These are phyloP conservation scores for Diceros bicornis DNA, from an alignment of 2,797 vertebrate species.

Conservation along the genomic window DNA sequence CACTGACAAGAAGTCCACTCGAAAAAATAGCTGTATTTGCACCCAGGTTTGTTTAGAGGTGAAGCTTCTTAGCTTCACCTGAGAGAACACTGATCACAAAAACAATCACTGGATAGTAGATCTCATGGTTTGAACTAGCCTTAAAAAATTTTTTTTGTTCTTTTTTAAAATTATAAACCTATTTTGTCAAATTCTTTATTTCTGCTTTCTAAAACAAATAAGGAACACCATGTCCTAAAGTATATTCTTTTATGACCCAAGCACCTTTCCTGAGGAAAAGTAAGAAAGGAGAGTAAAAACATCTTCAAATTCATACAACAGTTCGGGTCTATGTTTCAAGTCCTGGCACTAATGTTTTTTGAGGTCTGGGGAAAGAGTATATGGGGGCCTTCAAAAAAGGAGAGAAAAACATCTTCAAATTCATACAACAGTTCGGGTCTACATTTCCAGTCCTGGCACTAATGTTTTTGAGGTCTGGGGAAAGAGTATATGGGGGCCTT, in stretches of 20 bases:
- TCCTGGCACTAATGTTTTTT: not conserved
- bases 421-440: not conserved
- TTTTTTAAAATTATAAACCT: not conserved
- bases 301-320: not conserved
- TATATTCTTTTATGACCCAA: not conserved
- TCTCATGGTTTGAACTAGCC: not conserved
- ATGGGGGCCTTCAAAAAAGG: not conserved
- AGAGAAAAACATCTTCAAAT: not conserved
- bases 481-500: not conserved
- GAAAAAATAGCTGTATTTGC: not conserved
- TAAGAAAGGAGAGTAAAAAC: not conserved
- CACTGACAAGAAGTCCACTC: not conserved
- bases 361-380: not conserved
- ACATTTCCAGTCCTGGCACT: not conserved
- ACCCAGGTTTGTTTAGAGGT: not conserved
- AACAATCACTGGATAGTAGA: not conserved
- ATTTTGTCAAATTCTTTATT: not conserved
- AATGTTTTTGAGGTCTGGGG: not conserved
- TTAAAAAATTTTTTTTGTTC: not conserved
- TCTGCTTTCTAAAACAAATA: slow-evolving; percentile 34
- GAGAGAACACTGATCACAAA: not conserved
- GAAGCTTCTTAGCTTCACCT: not conserved
- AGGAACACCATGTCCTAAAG: not conserved
- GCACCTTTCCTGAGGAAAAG: not conserved
- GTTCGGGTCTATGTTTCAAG: not conserved